Evolutionary conservation across 2,113 vertebrate genomes (phyloP).

Genomic region (Cottus gobio): DNA sequence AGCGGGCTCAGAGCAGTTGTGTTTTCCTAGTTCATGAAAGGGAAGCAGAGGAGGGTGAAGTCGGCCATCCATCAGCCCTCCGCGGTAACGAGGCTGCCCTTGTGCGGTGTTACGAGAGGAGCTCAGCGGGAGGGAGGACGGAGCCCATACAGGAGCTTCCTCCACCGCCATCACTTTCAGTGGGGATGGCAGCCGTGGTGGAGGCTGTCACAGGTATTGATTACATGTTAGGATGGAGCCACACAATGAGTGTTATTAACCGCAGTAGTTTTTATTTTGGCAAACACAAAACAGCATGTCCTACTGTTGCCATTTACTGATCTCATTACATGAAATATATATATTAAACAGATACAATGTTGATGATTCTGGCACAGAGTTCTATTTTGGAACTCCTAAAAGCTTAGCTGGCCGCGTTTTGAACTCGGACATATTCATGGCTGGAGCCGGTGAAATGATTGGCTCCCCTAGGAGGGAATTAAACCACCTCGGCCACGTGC

Average conservation of each 20-base stretch:
- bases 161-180: constrained; percentile 12
- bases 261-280: background rate
- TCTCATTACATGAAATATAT: background rate
- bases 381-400: background rate
- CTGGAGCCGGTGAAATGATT: constrained; percentile 17
- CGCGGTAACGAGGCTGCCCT: constrained; percentile 46
- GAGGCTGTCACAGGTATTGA: background rate
- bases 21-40: constrained; percentile 52
- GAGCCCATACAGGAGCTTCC: constrained; percentile 14
- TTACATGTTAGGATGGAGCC: background rate
- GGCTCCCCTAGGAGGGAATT: constrained; percentile 22
- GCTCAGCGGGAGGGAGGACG: constrained; percentile 47
- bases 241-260: background rate
- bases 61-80: constrained; percentile 48
- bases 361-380: background rate
- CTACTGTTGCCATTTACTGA: background rate
- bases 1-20: constrained; percentile 39
- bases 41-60: constrained; percentile 43
- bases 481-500: background rate
- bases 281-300: background rate
- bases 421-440: constrained; percentile 11
- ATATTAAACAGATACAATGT: background rate
- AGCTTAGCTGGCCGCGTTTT: background rate
- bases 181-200: constrained; percentile 20
- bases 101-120: constrained; percentile 47